Conservation (phyloP, 2,797 vertebrate genomes). For the Pseudochaenichthys georgianus region DNA sequence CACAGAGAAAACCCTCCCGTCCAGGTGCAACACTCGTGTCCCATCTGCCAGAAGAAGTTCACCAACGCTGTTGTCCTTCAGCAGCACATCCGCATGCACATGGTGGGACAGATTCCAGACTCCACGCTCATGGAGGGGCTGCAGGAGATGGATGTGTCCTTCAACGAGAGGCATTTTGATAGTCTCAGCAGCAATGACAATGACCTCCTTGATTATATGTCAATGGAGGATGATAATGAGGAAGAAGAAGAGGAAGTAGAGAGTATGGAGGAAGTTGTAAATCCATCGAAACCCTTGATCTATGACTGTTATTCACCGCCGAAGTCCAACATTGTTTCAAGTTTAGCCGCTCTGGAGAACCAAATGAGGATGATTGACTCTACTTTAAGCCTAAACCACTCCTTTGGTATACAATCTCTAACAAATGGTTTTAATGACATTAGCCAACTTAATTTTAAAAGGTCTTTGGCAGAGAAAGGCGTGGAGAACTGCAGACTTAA, state of each 20-base stretch:
- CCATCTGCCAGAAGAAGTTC: slow-evolving; percentile 99
- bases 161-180: slow-evolving; percentile 87
- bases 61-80: slow-evolving; percentile 96
- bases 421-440: slow-evolving; percentile 89
- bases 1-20: slow-evolving; percentile 94
- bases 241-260: slow-evolving; percentile 73
- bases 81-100: slow-evolving; percentile 99
- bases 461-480: slow-evolving; percentile 83
- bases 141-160: slow-evolving; percentile 87
- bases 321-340: slow-evolving; percentile 87
- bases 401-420: slow-evolving; percentile 83
- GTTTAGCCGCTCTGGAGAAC: slow-evolving; percentile 91
- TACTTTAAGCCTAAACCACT: slow-evolving; percentile 85
- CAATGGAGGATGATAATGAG: slow-evolving; percentile 89
- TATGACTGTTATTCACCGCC: slow-evolving; percentile 84
- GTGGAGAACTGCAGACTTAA: slow-evolving; percentile 86
- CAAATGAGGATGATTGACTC: slow-evolving; percentile 94
- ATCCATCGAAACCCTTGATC: slow-evolving; percentile 80
- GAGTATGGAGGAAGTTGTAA: slow-evolving; percentile 78
- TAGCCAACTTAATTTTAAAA: slow-evolving; percentile 86
- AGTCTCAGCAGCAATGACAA: slow-evolving; percentile 89
- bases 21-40: slow-evolving; percentile 95
- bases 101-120: slow-evolving; percentile 94
- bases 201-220: slow-evolving; percentile 91
- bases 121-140: slow-evolving; percentile 83